These are phyloP conservation scores for Peribatodes rhomboidaria DNA, from an alignment of 2,888 invertebrate genomes.

Conservation along the genomic window DNA sequence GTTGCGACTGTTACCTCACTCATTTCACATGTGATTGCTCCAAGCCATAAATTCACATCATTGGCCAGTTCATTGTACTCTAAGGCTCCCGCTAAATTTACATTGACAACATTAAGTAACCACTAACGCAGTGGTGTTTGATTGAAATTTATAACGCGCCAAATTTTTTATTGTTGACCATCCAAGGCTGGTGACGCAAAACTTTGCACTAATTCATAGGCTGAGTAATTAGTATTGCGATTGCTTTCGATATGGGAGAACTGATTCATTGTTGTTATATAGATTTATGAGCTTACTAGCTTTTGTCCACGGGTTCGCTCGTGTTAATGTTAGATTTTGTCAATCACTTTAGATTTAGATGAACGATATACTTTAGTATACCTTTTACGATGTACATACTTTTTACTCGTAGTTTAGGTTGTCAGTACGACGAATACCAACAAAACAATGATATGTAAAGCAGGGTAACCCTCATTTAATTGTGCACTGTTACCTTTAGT, in stretches of 20 bases:
- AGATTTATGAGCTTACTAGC: slow-evolving; percentile 3
- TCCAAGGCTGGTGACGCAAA: slow-evolving; percentile 52
- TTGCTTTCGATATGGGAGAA: background rate
- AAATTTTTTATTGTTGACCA: slow-evolving; percentile 58
- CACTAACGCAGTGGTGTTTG: slow-evolving; percentile 40
- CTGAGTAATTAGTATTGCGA: background rate
- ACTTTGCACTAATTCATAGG: slow-evolving; percentile 23
- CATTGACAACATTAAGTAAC: slow-evolving; percentile 60
- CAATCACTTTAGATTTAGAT: too few species aligned
- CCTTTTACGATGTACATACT: too few species aligned
- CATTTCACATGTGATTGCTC: slow-evolving; percentile 33
- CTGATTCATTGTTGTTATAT: slow-evolving; percentile 13
- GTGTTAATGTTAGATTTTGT: too few species aligned
- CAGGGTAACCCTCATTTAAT: too few species aligned
- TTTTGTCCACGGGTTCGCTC: too few species aligned
- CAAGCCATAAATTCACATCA: slow-evolving; percentile 40
- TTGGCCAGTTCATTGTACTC: slow-evolving; percentile 54
- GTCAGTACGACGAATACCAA: too few species aligned
- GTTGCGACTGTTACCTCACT: slow-evolving; percentile 26
- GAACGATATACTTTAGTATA: too few species aligned
- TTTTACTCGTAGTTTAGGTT: too few species aligned
- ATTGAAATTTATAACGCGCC: slow-evolving; percentile 68
- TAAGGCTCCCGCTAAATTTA: slow-evolving; percentile 55
- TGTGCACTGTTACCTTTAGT: too few species aligned
- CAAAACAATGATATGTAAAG: too few species aligned